phyloP scores from a whole-genome alignment of 1,140 invertebrate species.

The Melanaphis sacchari region DNA sequence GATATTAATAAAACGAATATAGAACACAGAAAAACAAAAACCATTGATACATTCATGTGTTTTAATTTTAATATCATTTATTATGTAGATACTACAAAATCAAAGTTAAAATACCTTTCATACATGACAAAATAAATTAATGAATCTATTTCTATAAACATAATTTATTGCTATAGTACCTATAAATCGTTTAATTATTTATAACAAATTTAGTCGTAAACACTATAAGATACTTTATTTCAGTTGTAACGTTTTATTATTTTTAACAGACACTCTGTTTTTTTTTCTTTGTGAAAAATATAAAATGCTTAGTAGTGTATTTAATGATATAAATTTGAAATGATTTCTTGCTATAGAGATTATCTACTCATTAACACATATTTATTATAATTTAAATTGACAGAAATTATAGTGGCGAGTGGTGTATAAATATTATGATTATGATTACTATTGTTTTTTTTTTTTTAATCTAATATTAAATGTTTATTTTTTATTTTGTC shows the following conservation, averaged over 20 bases:
- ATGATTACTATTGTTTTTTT: too few relatives aligned
- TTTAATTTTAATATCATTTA: not conserved
- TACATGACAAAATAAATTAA: not conserved
- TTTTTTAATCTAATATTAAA: too few relatives aligned
- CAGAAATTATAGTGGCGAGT: too few relatives aligned
- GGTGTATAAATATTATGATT: too few relatives aligned
- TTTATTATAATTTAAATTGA: too few relatives aligned
- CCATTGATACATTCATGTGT: not conserved
- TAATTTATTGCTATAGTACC: not conserved
- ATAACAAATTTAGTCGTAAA: not conserved
- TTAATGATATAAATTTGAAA: not conserved
- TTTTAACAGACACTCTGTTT: not conserved
- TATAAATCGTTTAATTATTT: not conserved
- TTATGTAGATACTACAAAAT: not conserved
- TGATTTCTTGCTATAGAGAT: not conserved
- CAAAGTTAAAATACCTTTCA: not conserved
- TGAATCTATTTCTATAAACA: not conserved
- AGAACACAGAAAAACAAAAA: not conserved
- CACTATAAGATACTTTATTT: not conserved
- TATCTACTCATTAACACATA: too few relatives aligned
- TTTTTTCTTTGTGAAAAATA: not conserved
- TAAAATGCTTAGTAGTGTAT: not conserved
- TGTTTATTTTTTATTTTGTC: too few relatives aligned
- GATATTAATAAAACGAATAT: not conserved
- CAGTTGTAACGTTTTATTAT: not conserved